Conservation (phyloP, 2,888 invertebrate genomes). For the Anagyrus pseudococci region DNA sequence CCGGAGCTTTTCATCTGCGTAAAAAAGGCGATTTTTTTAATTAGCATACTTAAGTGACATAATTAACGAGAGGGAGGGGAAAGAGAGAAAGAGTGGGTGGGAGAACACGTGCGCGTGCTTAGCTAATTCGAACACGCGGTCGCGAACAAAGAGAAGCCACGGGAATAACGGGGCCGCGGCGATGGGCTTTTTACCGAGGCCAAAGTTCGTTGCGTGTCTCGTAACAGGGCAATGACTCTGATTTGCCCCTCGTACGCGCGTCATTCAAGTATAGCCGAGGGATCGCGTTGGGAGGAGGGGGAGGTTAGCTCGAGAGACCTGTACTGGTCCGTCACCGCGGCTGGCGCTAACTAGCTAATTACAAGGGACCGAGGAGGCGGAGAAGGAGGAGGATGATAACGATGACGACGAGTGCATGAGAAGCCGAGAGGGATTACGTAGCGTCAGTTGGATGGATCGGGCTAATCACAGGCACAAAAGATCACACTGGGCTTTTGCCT, state of each 20-base stretch:
- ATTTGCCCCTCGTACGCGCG: constrained; percentile 21
- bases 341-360: constrained; percentile 31
- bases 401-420: constrained; percentile 20
- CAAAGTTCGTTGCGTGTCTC: constrained; percentile 14
- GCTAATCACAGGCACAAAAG: constrained; percentile 30
- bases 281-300: too few species aligned
- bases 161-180: too few species aligned
- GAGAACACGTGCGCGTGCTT: constrained; percentile 6
- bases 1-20: not conserved
- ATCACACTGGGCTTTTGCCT: not conserved
- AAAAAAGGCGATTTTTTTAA: constrained; percentile 29
- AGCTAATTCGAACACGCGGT: not conserved
- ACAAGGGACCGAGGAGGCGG: constrained; percentile 9
- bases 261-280: constrained; percentile 13
- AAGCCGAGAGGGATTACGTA: not conserved
- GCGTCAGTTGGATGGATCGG: not conserved
- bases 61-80: constrained; percentile 6
- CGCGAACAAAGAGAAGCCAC: too few species aligned
- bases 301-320: too few species aligned
- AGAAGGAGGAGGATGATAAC: not conserved
- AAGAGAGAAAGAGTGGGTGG: not conserved
- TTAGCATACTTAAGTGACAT: constrained; percentile 19
- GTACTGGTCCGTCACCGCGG: too few species aligned
- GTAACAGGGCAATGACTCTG: not conserved
- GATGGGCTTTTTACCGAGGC: not conserved